Evolutionary conservation across 2,888 invertebrate genomes (phyloP), one percentile per base, ranked within the genome.

Genomic region (Aphodius sticticus): DNA sequence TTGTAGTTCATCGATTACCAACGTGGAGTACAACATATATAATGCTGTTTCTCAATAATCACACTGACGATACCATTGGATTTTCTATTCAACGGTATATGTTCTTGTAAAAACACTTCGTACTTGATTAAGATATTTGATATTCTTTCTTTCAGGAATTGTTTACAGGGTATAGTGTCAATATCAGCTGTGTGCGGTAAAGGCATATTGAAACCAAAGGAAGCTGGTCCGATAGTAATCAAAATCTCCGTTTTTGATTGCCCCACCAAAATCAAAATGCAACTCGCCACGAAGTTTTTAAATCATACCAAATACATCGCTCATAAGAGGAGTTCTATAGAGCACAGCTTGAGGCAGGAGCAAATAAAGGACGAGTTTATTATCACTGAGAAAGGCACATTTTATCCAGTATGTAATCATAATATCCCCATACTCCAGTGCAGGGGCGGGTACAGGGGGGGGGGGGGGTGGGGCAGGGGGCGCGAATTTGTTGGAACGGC

Each of bases 371-470:
- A 86, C 36, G 86, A 89, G 77, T 90, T 90, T 83, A 86, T 83
- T 6, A 88, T 90, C 26, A 90, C 88, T 2, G 89, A 90, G 81
- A 86, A 86, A 79, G 88, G 88, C 78, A 84, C 83, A n/a, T 79
- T 78, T 16, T 81, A 85, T 80, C 86, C 88, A 76, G 90, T 90
- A 85, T 84, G 81, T 26, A 26, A 35, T 71, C 35, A 15, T 71
- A 16, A 1, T 69, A 2, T 2, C 14, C 69, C 1, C 16, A 71
- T 15, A 26, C 35, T 9, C 15, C 35, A 26, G 12, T 15, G n/a
- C n/a, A n/a, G n/a, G n/a, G n/a, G n/a, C n/a, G n/a, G n/a, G n/a
- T n/a, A n/a, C n/a, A n/a, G n/a, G n/a, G n/a, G n/a, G n/a, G n/a
- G n/a, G n/a, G n/a, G n/a, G n/a, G n/a, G n/a, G n/a, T n/a, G n/a